Conservation (phyloP, 1,140 invertebrate species). For the Drosophila nikananu region DNA sequence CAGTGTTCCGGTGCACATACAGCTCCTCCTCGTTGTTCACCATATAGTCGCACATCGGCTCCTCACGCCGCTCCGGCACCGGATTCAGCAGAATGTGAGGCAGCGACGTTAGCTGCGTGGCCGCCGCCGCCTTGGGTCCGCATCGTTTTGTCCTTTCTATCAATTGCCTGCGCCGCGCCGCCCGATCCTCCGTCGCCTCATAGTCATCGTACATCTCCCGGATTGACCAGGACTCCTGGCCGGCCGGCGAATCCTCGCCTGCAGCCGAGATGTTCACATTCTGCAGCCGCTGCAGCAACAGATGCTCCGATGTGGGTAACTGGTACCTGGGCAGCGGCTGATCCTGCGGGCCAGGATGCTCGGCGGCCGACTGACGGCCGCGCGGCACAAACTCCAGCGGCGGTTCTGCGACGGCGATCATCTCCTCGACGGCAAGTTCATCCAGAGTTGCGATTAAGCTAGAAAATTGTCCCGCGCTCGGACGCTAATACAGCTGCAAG, state of each 20-base stretch:
- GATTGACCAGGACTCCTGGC: constrained; percentile 90
- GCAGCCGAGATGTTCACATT: constrained; percentile 89
- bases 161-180: constrained; percentile 59
- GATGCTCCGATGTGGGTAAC: constrained; percentile 86
- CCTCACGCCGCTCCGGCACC: constrained; percentile 29
- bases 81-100: constrained; percentile 53
- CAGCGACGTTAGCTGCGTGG: constrained; percentile 65
- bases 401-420: constrained; percentile 80
- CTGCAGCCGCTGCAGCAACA: constrained; percentile 89
- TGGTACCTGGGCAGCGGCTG: constrained; percentile 78
- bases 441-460: constrained; percentile 68
- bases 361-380: constrained; percentile 91
- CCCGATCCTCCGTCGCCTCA: constrained; percentile 53
- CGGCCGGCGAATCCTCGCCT: constrained; percentile 84
- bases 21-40: constrained; percentile 92
- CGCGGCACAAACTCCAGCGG: constrained; percentile 93
- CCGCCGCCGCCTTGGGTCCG: constrained; percentile 61
- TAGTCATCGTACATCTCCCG: constrained; percentile 86
- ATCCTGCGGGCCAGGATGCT: constrained; percentile 89
- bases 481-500: constrained; percentile 45
- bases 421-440: constrained; percentile 74
- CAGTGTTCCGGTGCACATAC: constrained; percentile 93
- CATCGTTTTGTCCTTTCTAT: constrained; percentile 68
- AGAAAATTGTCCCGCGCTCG: constrained; percentile 23
- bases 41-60: constrained; percentile 78